Evolutionary conservation across 2,113 vertebrate genomes (phyloP).

Genomic region (Galeopterus variegatus): DNA sequence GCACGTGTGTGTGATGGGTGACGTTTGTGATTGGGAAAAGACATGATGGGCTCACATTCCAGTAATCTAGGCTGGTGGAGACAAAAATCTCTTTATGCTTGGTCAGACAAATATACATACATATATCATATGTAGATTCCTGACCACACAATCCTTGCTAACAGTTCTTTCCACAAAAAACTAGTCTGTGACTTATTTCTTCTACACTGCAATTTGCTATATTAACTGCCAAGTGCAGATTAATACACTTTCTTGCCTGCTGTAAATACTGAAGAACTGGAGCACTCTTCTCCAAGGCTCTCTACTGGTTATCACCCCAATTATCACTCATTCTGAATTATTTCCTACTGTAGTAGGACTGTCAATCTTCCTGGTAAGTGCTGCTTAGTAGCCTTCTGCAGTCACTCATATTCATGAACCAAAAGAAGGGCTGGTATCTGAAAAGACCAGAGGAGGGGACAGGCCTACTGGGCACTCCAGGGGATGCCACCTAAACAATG

Average conservation of each 20-base stretch:
- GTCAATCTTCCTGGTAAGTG: neutral
- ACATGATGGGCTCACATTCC: neutral
- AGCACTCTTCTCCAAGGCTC: neutral
- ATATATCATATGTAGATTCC: neutral
- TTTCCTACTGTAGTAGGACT: neutral
- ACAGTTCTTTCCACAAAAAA: neutral
- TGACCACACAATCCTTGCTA: conserved; percentile 15
- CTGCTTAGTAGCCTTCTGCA: neutral
- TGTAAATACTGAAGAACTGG: neutral
- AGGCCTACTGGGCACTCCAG: neutral
- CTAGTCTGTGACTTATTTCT: neutral
- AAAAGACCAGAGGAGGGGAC: neutral
- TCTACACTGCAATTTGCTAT: neutral
- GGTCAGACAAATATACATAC: neutral
- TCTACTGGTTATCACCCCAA: neutral
- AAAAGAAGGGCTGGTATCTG: neutral
- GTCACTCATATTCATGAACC: neutral
- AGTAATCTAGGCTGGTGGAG: neutral
- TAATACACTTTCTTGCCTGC: neutral
- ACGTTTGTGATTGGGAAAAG: neutral
- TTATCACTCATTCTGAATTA: neutral
- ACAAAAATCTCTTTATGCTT: neutral
- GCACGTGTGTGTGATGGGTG: neutral
- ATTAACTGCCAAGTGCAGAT: conserved; percentile 16
- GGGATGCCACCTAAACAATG: neutral